phyloP scores from a whole-genome alignment of 2,888 invertebrate species.

The Autographa pulchrina region DNA sequence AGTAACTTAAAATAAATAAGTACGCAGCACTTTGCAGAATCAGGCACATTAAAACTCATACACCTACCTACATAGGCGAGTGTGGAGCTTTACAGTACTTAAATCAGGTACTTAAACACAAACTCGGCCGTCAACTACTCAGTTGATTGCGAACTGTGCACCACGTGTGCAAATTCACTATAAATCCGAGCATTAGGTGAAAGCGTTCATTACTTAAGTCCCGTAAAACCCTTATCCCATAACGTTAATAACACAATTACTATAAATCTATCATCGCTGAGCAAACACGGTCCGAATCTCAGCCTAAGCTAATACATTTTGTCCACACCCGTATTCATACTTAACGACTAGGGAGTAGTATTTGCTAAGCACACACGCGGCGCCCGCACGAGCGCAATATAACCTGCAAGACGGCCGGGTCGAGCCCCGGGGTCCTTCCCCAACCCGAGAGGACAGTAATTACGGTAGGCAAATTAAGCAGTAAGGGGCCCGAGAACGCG shows the following conservation, averaged over 20 bases:
- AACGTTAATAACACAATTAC: constrained; percentile 90
- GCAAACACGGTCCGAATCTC: constrained; percentile 89
- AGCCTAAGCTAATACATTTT: constrained; percentile 90
- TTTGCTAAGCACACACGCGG: constrained; percentile 88
- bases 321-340: constrained; percentile 89
- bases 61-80: constrained; percentile 5
- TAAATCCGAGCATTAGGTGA: constrained; percentile 87
- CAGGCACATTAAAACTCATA: constrained; percentile 42
- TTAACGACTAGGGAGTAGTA: constrained; percentile 88
- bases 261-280: constrained; percentile 89
- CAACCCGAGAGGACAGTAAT: constrained; percentile 89
- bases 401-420: constrained; percentile 87
- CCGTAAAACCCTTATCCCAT: constrained; percentile 89
- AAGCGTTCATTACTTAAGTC: constrained; percentile 89
- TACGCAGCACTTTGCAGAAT: constrained; percentile 45
- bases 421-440: constrained; percentile 85
- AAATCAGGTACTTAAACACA: constrained; percentile 30
- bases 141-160: constrained; percentile 74
- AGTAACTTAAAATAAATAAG: constrained; percentile 71
- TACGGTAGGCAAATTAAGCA: constrained; percentile 90
- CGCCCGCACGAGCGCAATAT: constrained; percentile 88
- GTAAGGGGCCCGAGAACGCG: constrained; percentile 79
- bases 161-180: constrained; percentile 84
- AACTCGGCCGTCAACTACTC: constrained; percentile 59
- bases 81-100: constrained; percentile 24